Percentiles rank a stretch among this genome's conserved stretches.
Conservation (phyloP, 2,113 vertebrate genomes). For the Columba janthina region DNA sequence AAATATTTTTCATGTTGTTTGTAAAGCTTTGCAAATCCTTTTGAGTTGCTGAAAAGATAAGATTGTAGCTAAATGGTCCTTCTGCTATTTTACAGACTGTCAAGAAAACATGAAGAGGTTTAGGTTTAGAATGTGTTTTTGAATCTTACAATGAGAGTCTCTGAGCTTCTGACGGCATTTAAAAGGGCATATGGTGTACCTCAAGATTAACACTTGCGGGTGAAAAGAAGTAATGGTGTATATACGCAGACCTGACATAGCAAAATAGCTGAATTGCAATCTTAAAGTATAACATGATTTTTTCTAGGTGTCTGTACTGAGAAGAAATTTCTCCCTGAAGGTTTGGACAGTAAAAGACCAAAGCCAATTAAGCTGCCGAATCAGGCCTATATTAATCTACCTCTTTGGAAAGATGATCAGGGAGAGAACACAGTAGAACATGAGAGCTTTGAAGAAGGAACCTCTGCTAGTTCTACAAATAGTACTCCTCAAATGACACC, state of each 20-base stretch:
- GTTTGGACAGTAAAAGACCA: conserved; percentile 85
- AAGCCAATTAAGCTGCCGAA: conserved; percentile 88
- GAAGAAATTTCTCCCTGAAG: conserved; percentile 72
- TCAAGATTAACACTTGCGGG: not conserved
- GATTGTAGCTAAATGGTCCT: not conserved
- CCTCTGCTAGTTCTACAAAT: conserved; percentile 80
- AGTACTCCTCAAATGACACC: conserved; percentile 87
- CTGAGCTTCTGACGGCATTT: not conserved
- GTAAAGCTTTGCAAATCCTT: not conserved
- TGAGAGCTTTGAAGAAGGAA: conserved; percentile 81
- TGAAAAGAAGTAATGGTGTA: not conserved
- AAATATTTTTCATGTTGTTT: not conserved
- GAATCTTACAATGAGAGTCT: not conserved
- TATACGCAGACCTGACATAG: not conserved
- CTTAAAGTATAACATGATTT: not conserved
- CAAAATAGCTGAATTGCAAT: not conserved
- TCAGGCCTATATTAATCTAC: conserved; percentile 89
- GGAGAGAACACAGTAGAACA: conserved; percentile 68
- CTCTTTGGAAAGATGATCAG: conserved; percentile 90
- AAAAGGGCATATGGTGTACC: not conserved
- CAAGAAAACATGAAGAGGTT: not conserved
- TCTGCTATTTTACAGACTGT: not conserved
- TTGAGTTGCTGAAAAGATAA: not conserved
- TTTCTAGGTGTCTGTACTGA: conserved; percentile 78
- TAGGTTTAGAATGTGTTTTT: not conserved